A percentile compares a stretch with the other conserved stretches of the same genome.
Evolutionary conservation across 2,888 invertebrate genomes (phyloP).

Genomic region (Himalopsyche japonica): DNA sequence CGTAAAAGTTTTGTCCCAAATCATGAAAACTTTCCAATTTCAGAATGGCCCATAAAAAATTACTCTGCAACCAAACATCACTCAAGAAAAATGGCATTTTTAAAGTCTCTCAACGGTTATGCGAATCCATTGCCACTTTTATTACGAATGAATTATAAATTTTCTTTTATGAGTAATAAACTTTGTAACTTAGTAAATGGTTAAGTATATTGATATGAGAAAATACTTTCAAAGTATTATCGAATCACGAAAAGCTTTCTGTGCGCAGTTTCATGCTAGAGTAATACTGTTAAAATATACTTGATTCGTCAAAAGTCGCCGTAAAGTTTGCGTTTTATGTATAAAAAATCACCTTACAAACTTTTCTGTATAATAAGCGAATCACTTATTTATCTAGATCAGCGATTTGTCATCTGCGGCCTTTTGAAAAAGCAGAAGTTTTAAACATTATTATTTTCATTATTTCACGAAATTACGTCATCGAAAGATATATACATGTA

Average conservation of each 20-base stretch:
- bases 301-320: too few relatives aligned
- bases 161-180: neutral
- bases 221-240: neutral
- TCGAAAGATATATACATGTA: too few relatives aligned
- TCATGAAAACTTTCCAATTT: neutral
- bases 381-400: too few relatives aligned
- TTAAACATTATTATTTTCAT: too few relatives aligned
- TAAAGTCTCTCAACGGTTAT: neutral
- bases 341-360: too few relatives aligned
- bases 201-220: neutral
- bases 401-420: too few relatives aligned
- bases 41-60: neutral
- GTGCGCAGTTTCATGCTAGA: neutral
- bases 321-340: too few relatives aligned
- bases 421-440: too few relatives aligned
- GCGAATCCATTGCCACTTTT: neutral
- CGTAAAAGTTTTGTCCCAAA: neutral
- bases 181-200: neutral
- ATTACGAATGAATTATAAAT: neutral
- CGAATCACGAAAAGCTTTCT: neutral
- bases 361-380: too few relatives aligned
- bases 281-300: neutral
- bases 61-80: neutral
- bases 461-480: too few relatives aligned
- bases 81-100: neutral